These are phyloP conservation scores for Percina caprodes DNA, from an alignment of 2,113 vertebrate genomes.

Conservation along the genomic window DNA sequence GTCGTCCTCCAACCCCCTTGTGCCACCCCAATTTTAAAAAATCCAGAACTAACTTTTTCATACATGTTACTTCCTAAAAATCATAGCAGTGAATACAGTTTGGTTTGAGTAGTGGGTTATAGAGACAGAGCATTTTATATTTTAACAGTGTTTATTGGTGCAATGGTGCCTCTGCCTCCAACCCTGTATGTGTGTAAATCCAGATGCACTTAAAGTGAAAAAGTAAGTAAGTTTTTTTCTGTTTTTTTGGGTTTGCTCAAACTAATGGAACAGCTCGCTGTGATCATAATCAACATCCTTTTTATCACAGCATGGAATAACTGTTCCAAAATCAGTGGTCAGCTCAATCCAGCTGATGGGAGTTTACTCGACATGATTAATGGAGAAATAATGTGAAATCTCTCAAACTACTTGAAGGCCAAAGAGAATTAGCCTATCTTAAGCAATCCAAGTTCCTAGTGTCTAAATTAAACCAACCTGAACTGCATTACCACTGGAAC, in stretches of 20 bases:
- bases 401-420: constrained; percentile 44
- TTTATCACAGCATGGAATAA: constrained; percentile 14
- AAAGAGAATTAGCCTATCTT: constrained; percentile 50
- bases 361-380: constrained; percentile 44
- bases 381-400: constrained; percentile 43
- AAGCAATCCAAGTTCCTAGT: constrained; percentile 38
- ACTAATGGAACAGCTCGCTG: not conserved
- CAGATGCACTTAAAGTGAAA: not conserved
- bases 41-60: too few species aligned
- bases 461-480: constrained; percentile 55
- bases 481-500: constrained; percentile 46
- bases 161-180: not conserved
- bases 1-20: too few species aligned
- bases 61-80: not conserved
- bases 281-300: not conserved
- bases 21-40: too few species aligned
- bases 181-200: not conserved
- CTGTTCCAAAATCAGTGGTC: constrained; percentile 2
- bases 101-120: not conserved
- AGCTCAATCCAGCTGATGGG: constrained; percentile 1
- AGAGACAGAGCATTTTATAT: not conserved
- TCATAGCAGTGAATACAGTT: not conserved
- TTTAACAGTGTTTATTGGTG: not conserved
- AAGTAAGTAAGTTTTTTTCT: not conserved
- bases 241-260: not conserved